These are phyloP conservation scores for Sebastes nivosus DNA, from an alignment of 2,797 vertebrate genomes.

Conservation along the genomic window DNA sequence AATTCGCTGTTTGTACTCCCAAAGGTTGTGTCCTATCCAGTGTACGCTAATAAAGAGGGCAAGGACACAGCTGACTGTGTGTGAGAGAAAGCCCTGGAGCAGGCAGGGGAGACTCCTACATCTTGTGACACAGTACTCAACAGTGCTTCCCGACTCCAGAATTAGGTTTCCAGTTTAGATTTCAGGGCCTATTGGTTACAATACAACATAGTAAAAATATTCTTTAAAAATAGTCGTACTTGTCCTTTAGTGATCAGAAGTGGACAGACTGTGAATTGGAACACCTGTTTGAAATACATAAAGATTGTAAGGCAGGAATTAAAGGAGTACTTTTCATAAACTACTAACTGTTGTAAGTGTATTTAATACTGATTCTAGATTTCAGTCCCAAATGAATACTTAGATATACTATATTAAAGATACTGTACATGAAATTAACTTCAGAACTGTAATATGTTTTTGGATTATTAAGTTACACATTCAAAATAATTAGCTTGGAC, in stretches of 20 bases:
- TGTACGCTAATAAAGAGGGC: background rate
- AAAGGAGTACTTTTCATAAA: background rate
- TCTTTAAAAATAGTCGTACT: constrained; percentile 50
- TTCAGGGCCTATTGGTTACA: constrained; percentile 36
- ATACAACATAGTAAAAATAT: constrained; percentile 21
- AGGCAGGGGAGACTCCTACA: constrained; percentile 27
- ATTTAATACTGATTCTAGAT: background rate
- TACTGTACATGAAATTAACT: background rate
- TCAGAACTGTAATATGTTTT: background rate
- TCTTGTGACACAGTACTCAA: constrained; percentile 66
- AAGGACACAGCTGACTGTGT: constrained; percentile 64
- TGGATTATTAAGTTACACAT: background rate
- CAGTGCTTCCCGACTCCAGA: constrained; percentile 39
- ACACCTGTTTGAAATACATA: constrained; percentile 25
- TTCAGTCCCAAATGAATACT: background rate
- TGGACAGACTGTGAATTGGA: background rate
- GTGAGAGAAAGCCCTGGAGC: constrained; percentile 61
- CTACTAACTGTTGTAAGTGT: background rate
- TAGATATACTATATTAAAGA: background rate
- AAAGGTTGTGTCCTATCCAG: constrained; percentile 7
- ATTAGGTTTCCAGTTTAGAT: constrained; percentile 61
- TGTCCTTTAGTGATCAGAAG: constrained; percentile 17
- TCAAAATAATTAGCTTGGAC: background rate
- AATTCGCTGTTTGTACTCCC: constrained; percentile 51
- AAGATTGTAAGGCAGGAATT: background rate